Conservation (phyloP, 2,888 invertebrate genomes). For the Ophion ventricosus region DNA sequence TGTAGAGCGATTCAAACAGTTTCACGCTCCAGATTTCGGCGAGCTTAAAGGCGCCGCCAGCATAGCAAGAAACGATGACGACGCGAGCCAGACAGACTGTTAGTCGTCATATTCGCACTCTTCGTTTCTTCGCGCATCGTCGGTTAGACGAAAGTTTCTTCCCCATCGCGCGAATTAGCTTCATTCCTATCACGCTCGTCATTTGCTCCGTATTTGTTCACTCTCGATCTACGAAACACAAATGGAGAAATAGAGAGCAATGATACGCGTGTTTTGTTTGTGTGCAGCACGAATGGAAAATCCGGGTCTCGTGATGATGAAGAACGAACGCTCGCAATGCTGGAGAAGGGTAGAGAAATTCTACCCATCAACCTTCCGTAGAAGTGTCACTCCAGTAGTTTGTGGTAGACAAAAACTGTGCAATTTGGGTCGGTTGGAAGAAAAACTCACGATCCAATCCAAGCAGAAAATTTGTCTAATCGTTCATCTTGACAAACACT, state of each 20-base stretch:
- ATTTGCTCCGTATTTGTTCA: too few species aligned
- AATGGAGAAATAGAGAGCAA: not conserved
- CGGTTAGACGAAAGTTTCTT: conserved; percentile 30
- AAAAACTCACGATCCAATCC: not conserved
- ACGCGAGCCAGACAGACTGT: conserved; percentile 22
- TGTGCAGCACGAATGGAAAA: conserved; percentile 31
- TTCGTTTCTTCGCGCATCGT: not conserved
- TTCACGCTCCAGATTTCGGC: conserved; percentile 80
- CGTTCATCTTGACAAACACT: conserved; percentile 15
- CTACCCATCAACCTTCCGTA: conserved; percentile 33
- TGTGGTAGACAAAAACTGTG: conserved; percentile 17
- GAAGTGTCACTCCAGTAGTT: conserved; percentile 48
- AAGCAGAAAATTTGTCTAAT: conserved; percentile 41
- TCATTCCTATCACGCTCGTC: not conserved
- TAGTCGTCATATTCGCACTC: conserved; percentile 19
- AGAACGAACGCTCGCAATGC: not conserved
- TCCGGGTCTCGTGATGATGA: conserved; percentile 12
- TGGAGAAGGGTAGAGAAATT: not conserved
- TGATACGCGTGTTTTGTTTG: not conserved
- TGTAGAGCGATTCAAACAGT: conserved; percentile 81
- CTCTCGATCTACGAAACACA: not conserved
- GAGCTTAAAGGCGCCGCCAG: conserved; percentile 60
- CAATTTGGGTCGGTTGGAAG: conserved; percentile 1
- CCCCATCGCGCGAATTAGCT: conserved; percentile 19
- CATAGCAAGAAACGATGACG: conserved; percentile 51